These are phyloP conservation scores for Lepidostoma basale DNA, from an alignment of 1,140 invertebrate species.

Conservation along the genomic window DNA sequence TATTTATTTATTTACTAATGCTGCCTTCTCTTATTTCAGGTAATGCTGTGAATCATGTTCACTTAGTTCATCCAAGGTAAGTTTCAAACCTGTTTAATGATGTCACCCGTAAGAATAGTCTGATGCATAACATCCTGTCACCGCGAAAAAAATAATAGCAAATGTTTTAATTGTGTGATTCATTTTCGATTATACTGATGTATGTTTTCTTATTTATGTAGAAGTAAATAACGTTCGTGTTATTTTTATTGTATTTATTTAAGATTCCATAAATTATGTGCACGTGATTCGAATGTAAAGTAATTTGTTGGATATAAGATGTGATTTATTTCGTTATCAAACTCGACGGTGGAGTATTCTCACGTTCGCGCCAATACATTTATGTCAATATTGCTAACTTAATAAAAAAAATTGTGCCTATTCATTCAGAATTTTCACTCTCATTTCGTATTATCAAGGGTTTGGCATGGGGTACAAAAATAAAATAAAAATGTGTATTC, in stretches of 20 bases:
- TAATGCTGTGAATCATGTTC: conserved; percentile 17
- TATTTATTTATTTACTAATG: conserved; percentile 12
- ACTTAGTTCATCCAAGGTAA: conserved; percentile 21
- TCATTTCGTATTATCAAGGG: conserved; percentile 16
- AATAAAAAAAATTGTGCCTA: conserved; percentile 21
- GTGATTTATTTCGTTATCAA: conserved; percentile 5
- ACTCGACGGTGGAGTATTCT: not conserved
- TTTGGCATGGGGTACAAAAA: conserved; percentile 4
- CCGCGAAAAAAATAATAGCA: not conserved
- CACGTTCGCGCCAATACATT: conserved; percentile 1
- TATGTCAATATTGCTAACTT: conserved; percentile 10
- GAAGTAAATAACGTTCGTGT: not conserved
- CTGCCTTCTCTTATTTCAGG: conserved; percentile 11
- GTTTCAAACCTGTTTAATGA: not conserved
- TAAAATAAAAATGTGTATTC: conserved; percentile 24
- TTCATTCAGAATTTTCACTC: conserved; percentile 21
- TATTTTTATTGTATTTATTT: not conserved
- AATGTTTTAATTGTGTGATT: not conserved
- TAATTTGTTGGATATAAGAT: too few relatives aligned
- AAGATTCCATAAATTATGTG: not conserved
- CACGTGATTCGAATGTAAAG: too few relatives aligned
- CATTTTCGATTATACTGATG: not conserved
- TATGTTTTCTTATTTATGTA: not conserved
- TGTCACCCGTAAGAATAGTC: not conserved
- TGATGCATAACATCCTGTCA: not conserved